Conservation (phyloP, 2,113 vertebrate species). For the Hyaena hyaena region DNA sequence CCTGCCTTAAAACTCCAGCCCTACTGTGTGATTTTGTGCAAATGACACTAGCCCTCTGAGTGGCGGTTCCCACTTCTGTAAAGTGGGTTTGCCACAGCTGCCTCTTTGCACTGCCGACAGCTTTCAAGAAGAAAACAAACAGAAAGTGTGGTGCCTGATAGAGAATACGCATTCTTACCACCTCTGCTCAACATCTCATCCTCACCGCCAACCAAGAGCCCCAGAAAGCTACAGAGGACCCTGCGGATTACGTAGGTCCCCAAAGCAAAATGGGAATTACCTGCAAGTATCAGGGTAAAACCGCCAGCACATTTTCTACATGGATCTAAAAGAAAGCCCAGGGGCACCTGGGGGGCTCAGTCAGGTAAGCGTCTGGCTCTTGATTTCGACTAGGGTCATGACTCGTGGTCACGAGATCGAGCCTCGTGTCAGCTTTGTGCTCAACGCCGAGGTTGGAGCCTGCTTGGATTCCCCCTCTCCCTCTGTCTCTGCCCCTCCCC, state of each 20-base stretch:
- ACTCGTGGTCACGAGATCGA: no score
- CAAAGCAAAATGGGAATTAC: not conserved
- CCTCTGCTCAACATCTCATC: not conserved
- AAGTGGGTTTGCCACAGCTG: not conserved
- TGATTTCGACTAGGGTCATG: no score
- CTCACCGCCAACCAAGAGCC: not conserved
- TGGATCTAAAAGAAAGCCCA: not conserved
- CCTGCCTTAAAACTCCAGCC: not conserved
- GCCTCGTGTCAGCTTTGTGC: fast-evolving
- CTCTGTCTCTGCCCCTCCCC: no score
- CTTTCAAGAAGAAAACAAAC: not conserved
- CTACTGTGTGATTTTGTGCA: not conserved
- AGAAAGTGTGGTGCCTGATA: not conserved
- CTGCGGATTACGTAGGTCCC: not conserved
- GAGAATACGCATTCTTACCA: not conserved
- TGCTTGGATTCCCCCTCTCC: no score
- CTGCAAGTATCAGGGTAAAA: not conserved
- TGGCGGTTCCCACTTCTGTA: not conserved
- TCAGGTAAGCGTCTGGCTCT: no score
- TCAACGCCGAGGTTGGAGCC: no score
- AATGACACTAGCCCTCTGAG: not conserved
- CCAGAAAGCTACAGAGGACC: not conserved
- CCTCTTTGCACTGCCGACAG: not conserved
- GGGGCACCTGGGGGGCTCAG: no score
- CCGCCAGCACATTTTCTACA: not conserved